Base-by-base conservation (phyloP, 2,797 vertebrate species). In the Sus cebifrons region DNA sequence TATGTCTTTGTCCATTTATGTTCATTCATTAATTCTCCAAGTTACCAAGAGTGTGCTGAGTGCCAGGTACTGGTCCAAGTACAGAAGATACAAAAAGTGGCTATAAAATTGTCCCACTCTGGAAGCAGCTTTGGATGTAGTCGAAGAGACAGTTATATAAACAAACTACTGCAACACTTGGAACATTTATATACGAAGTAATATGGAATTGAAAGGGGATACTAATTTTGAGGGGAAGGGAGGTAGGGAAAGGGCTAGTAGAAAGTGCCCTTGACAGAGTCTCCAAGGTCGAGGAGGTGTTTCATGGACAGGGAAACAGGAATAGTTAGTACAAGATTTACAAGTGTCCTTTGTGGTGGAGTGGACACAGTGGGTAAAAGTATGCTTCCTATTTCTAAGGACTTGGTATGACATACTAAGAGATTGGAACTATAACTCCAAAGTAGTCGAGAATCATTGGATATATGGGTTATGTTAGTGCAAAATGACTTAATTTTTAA, bases 401-500 rank as follows among this genome's bases (percentile, higher is more conserved):
- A 79, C 11, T 88, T 88, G n/a, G 5, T 70, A 27, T 83, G 8
- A 4, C 18, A 1, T 32, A 7, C 40, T 91, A 20, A 91, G 40
- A 89, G 60, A 62, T 15, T 89, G 68, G 62, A 71, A 71, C n/a
- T 49, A 5, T 44, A 78, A 36, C 21, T 29, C 93, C 49, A 71
- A 84, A 89, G 36, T n/a, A 75, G 27, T 84, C 0, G 9, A 54
- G 64, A 92, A 27, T 90, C 27, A 40, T 25, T 25, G 67, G 32
- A 27, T 49, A 10, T 67, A 64, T 3, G 9, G 25, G 36, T 62
- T 27, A 49, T 88, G 10, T 20, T 82, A 36, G 52, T 60, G 3
- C 75, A 86, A 92, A 92, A 3, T 54, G 60, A 78, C 12, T 82
- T 94, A 71, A 96, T 82, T 84, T 73, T 16, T 18, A 0, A 29